phyloP scores from a whole-genome alignment of 53 echinoderm and acorn worm genomes.

The Holothuria leucospilota region DNA sequence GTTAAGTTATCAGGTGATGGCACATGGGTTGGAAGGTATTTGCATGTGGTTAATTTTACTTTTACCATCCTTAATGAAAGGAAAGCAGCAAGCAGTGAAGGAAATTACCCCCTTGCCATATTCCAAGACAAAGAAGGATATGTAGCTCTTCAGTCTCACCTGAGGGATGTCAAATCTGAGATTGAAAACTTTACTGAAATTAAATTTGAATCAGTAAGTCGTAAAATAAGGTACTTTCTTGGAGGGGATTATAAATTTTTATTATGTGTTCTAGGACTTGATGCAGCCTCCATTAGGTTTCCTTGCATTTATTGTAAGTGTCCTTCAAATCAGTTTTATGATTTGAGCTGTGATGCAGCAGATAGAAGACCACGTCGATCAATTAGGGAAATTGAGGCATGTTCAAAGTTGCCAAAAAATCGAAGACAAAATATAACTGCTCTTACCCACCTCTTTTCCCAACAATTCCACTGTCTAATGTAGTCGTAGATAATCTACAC shows the following conservation, averaged over 20 bases:
- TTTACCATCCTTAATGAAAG: neutral
- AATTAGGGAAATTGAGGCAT: neutral
- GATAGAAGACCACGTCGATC: neutral
- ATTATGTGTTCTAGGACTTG: slow-evolving; percentile 31
- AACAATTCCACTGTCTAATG: slow-evolving; percentile 24
- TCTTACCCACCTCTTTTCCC: slow-evolving; percentile 40
- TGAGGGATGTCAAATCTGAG: neutral
- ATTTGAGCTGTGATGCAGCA: neutral
- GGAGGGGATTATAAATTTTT: slow-evolving; percentile 37
- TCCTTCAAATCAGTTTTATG: slow-evolving; percentile 8
- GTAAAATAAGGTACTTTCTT: slow-evolving; percentile 2
- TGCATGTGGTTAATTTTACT: neutral
- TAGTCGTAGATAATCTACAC: slow-evolving; percentile 48
- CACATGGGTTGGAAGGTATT: slow-evolving; percentile 7
- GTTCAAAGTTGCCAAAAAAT: neutral
- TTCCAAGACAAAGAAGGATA: slow-evolving; percentile 47
- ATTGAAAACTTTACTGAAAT: slow-evolving; percentile 9
- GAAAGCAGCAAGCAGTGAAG: neutral
- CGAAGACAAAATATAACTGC: slow-evolving; percentile 28
- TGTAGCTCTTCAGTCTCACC: neutral
- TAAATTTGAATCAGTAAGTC: neutral
- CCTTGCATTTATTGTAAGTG: slow-evolving; percentile 54
- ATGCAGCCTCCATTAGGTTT: slow-evolving; percentile 7
- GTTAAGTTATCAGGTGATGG: neutral
- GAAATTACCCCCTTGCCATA: slow-evolving; percentile 31